Evolutionary conservation across 2,797 vertebrate species (phyloP).

Genomic region (Jordanella pulchra): DNA sequence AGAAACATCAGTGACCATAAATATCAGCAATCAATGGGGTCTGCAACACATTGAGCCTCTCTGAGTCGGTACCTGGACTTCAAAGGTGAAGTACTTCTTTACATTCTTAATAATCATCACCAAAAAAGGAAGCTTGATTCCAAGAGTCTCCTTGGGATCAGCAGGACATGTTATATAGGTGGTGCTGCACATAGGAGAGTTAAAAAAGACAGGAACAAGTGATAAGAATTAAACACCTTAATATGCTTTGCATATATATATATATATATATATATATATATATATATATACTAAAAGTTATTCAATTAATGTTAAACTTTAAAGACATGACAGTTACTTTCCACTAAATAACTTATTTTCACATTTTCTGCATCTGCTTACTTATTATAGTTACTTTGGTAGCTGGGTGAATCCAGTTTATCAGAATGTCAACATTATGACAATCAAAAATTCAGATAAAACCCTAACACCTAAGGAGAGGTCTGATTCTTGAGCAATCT

Average conservation of each 20-base stretch:
- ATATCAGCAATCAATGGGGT: neutral
- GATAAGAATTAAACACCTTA: neutral
- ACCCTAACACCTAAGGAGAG: neutral
- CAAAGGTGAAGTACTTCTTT: slow-evolving; percentile 98
- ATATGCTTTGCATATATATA: no score
- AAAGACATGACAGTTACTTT: no score
- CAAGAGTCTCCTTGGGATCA: slow-evolving; percentile 95
- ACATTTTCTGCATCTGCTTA: no score
- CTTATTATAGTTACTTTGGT: no score
- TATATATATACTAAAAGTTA: no score
- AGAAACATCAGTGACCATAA: neutral
- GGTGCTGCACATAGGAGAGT: slow-evolving; percentile 78
- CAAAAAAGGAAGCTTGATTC: slow-evolving; percentile 95
- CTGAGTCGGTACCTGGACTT: slow-evolving; percentile 87
- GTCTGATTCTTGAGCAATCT: neutral
- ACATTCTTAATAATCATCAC: slow-evolving; percentile 99
- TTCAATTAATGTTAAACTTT: no score
- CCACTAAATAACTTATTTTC: no score
- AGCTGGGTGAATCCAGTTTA: neutral
- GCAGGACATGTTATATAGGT: slow-evolving; percentile 97
- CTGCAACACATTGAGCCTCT: neutral
- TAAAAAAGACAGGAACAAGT: neutral
- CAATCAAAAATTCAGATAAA: neutral
- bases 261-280: no score
- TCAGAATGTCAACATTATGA: neutral